Percentiles rank a stretch among this genome's conserved stretches.
Conservation (phyloP, 2,797 vertebrate genomes). For the Meda fulgida region DNA sequence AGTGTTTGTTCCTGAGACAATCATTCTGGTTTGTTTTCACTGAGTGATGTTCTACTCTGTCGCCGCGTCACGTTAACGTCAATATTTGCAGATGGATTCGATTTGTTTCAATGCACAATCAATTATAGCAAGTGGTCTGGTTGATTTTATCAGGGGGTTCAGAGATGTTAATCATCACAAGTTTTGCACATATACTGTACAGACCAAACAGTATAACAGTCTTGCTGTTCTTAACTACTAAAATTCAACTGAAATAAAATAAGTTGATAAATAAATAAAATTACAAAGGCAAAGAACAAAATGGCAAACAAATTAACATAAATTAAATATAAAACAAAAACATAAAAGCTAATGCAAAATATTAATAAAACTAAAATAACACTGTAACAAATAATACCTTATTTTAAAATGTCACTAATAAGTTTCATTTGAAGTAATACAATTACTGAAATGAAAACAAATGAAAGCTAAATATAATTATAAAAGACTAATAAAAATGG, state of each 20-base stretch:
- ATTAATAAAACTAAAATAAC: neutral
- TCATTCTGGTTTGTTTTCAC: constrained; percentile 29
- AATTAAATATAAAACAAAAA: no score
- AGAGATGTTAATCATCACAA: constrained; percentile 68
- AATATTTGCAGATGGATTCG: constrained; percentile 64
- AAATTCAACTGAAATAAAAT: no score
- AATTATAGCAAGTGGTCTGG: constrained; percentile 68
- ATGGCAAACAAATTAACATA: no score
- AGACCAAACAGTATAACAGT: neutral
- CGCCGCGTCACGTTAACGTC: constrained; percentile 56
- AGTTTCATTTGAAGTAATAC: neutral
- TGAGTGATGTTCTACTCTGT: constrained; percentile 56
- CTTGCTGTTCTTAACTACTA: neutral
- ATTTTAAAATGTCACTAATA: no score
- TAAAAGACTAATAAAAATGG: no score
- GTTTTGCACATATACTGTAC: neutral
- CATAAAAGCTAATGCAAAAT: neutral
- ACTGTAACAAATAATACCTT: neutral
- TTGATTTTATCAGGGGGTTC: constrained; percentile 49
- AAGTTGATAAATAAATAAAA: no score
- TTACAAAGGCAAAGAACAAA: no score
- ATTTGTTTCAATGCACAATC: constrained; percentile 69
- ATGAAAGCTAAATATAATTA: neutral
- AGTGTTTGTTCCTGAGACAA: constrained; percentile 40
- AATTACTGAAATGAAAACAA: neutral